phyloP scores from a whole-genome alignment of 2,888 invertebrate species.

The Pasiphila rectangulata region DNA sequence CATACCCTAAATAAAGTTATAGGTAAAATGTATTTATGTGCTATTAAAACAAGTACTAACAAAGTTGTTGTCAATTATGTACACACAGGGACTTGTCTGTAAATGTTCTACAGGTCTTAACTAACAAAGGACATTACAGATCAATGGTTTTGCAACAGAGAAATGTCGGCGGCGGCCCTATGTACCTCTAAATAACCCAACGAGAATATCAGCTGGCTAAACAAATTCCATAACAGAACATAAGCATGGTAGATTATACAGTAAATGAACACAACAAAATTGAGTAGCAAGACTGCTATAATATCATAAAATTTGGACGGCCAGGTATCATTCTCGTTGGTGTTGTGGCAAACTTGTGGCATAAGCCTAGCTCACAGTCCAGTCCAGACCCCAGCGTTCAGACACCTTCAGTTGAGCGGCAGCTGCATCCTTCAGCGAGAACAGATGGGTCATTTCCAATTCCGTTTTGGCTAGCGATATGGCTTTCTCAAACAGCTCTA shows the following conservation, averaged over 20 bases:
- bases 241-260: conserved; percentile 20
- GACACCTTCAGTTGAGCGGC: conserved; percentile 92
- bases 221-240: conserved; percentile 21
- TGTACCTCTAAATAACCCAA: conserved; percentile 43
- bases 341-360: conserved; percentile 34
- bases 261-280: conserved; percentile 22
- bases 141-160: conserved; percentile 28
- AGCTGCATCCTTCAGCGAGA: conserved; percentile 93
- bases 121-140: conserved; percentile 2
- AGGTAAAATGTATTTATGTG: conserved; percentile 15
- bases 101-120: conserved; percentile 8
- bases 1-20: conserved; percentile 23
- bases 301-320: conserved; percentile 37
- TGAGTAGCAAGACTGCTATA: conserved; percentile 10
- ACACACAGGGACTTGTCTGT: conserved; percentile 19
- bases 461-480: conserved; percentile 91
- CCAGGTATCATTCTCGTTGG: conserved; percentile 61
- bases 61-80: conserved; percentile 18
- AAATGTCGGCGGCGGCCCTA: conserved; percentile 53
- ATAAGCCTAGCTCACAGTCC: conserved; percentile 72
- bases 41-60: conserved; percentile 6
- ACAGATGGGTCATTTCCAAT: conserved; percentile 94
- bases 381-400: conserved; percentile 85
- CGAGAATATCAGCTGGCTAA: conserved; percentile 54
- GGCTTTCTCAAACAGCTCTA: conserved; percentile 93